A percentile compares a stretch with the other conserved stretches of the same genome.
Evolutionary conservation across 2,113 vertebrate species (phyloP).

Genomic region (Phoenicopterus ruber): DNA sequence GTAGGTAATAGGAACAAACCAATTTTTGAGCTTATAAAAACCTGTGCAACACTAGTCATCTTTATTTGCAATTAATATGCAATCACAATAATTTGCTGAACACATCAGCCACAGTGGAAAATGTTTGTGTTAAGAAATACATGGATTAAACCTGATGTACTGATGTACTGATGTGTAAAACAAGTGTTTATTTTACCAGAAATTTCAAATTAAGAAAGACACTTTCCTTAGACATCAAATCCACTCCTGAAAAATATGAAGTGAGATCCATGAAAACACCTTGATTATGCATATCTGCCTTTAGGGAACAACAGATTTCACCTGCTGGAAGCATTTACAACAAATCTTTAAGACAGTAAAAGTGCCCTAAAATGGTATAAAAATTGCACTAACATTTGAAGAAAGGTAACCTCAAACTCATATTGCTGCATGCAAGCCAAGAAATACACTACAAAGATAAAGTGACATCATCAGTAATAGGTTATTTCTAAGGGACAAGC

Average conservation of each 20-base stretch:
- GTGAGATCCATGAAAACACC: not conserved
- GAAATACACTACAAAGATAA: not conserved
- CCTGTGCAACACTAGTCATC: not conserved
- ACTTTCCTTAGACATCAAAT: not conserved
- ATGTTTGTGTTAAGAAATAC: not conserved
- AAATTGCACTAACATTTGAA: not conserved
- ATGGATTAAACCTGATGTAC: not conserved
- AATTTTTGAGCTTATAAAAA: not conserved
- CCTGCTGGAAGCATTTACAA: not conserved
- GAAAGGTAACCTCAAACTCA: not conserved
- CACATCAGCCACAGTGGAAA: not conserved
- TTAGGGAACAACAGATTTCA: constrained; percentile 23
- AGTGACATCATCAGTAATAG: not conserved
- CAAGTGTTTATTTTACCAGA: not conserved
- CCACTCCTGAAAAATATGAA: not conserved
- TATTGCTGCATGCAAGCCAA: not conserved
- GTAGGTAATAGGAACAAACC: not conserved
- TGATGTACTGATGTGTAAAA: not conserved
- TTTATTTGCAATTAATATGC: not conserved
- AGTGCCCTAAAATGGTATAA: not conserved
- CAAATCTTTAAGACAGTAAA: not conserved
- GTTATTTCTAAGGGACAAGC: not conserved
- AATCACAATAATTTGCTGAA: not conserved
- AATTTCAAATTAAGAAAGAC: not conserved
- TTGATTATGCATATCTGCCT: not conserved